These are phyloP conservation scores for Xylocopa sonorina DNA, from an alignment of 1,140 invertebrate species.

Conservation along the genomic window DNA sequence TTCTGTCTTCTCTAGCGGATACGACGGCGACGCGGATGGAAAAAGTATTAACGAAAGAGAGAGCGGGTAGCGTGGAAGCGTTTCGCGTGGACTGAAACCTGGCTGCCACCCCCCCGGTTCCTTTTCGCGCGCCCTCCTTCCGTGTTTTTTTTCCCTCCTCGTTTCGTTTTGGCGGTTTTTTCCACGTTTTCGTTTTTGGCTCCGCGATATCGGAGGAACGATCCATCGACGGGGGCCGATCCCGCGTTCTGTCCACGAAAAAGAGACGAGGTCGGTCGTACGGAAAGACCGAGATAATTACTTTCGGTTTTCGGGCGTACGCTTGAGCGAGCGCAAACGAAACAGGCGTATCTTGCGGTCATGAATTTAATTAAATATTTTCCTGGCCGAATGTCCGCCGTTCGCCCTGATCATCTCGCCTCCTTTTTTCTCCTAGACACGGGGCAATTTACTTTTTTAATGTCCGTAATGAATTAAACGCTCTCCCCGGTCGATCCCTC, in stretches of 20 bases:
- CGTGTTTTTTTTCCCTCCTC: not conserved
- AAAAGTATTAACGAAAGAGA: slow-evolving; percentile 34
- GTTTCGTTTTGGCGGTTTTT: not conserved
- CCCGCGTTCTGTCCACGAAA: slow-evolving; percentile 59
- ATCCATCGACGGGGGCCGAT: slow-evolving; percentile 53
- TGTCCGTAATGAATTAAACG: slow-evolving; percentile 79
- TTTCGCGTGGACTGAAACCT: not conserved
- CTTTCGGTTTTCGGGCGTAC: slow-evolving; percentile 72
- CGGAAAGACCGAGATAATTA: slow-evolving; percentile 74
- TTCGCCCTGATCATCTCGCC: slow-evolving; percentile 69
- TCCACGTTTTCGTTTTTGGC: no score
- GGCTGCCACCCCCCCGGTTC: slow-evolving; percentile 30
- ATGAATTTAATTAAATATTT: slow-evolving; percentile 81
- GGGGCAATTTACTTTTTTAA: slow-evolving; percentile 80
- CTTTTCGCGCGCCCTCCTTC: slow-evolving; percentile 32
- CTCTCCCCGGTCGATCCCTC: slow-evolving; percentile 34
- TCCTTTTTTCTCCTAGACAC: slow-evolving; percentile 69
- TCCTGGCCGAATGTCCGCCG: slow-evolving; percentile 75
- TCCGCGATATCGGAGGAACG: slow-evolving; percentile 46
- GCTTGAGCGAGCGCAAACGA: slow-evolving; percentile 62
- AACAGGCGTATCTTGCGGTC: slow-evolving; percentile 78
- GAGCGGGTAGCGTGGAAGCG: slow-evolving; percentile 32
- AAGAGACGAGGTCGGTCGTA: slow-evolving; percentile 60
- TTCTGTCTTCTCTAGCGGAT: slow-evolving; percentile 20
- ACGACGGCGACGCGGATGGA: not conserved